A percentile compares a stretch with the other conserved stretches of the same genome.
These are phyloP conservation scores for Melitaea athalia DNA, from an alignment of 2,888 invertebrate genomes.

Conservation along the genomic window DNA sequence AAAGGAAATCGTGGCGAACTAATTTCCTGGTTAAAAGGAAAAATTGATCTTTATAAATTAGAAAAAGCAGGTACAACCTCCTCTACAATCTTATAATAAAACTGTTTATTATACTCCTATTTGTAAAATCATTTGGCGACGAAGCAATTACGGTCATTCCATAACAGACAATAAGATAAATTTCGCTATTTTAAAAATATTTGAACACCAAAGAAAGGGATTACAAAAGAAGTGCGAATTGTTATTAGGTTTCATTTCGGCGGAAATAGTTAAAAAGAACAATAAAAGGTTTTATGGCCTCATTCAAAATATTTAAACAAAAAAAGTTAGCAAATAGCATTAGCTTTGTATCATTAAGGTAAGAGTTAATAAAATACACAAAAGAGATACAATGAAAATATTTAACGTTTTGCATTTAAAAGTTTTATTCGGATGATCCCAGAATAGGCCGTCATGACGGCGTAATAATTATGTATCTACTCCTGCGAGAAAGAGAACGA, in stretches of 20 bases:
- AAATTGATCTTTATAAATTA: background rate
- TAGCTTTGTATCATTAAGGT: background rate
- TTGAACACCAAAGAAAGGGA: too few relatives aligned
- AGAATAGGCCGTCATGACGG: slow-evolving; percentile 43
- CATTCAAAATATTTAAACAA: too few relatives aligned
- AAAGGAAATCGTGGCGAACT: slow-evolving; percentile 21
- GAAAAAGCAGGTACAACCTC: background rate
- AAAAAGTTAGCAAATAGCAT: background rate
- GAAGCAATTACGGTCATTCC: too few relatives aligned
- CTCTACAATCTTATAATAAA: background rate
- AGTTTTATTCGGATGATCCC: slow-evolving; percentile 46
- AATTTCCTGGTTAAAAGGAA: slow-evolving; percentile 28
- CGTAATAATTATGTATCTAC: too few relatives aligned
- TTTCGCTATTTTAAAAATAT: too few relatives aligned
- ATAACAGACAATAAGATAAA: too few relatives aligned
- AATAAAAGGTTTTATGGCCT: too few relatives aligned
- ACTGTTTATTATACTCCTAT: too few relatives aligned
- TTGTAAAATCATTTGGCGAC: background rate
- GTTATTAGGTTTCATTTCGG: background rate
- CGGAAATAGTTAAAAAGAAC: background rate
- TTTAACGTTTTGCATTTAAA: slow-evolving; percentile 43
- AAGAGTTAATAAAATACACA: background rate
- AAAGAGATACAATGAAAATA: background rate
- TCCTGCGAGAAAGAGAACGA: slow-evolving; percentile 44
- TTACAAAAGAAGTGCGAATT: too few relatives aligned